phyloP scores from a whole-genome alignment of 2,888 invertebrate genomes.

The Timema podura region DNA sequence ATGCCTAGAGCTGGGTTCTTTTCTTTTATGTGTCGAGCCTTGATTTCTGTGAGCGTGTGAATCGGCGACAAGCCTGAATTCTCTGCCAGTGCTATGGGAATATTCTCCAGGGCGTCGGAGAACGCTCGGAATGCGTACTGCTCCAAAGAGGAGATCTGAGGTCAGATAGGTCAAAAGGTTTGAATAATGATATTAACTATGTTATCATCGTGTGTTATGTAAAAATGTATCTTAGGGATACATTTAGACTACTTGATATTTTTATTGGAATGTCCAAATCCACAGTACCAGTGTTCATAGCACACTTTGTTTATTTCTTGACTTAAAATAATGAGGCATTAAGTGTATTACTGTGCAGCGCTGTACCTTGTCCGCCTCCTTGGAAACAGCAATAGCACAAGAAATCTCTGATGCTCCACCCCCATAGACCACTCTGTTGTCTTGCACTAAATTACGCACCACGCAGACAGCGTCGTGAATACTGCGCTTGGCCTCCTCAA shows the following conservation, averaged over 20 bases:
- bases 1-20: constrained; percentile 86
- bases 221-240: no score
- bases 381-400: constrained; percentile 86
- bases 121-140: constrained; percentile 97
- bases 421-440: constrained; percentile 85
- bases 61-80: constrained; percentile 94
- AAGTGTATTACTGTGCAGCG: not conserved
- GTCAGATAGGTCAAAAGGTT: constrained; percentile 19
- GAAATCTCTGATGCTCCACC: constrained; percentile 97
- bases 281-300: not conserved
- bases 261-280: no score
- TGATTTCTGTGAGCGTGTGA: constrained; percentile 84
- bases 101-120: constrained; percentile 90
- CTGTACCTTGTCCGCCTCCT: constrained; percentile 77
- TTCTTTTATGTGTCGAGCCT: constrained; percentile 81
- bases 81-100: constrained; percentile 94
- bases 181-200: no score
- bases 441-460: constrained; percentile 65
- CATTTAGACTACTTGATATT: no score
- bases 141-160: constrained; percentile 73
- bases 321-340: not conserved
- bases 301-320: no score
- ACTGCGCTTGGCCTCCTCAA: constrained; percentile 70
- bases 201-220: no score
- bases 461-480: constrained; percentile 72